Evolutionary conservation across 2,113 vertebrate species (phyloP), one percentile per base, ranked within the genome.

Genomic region (Piliocolobus tephrosceles): DNA sequence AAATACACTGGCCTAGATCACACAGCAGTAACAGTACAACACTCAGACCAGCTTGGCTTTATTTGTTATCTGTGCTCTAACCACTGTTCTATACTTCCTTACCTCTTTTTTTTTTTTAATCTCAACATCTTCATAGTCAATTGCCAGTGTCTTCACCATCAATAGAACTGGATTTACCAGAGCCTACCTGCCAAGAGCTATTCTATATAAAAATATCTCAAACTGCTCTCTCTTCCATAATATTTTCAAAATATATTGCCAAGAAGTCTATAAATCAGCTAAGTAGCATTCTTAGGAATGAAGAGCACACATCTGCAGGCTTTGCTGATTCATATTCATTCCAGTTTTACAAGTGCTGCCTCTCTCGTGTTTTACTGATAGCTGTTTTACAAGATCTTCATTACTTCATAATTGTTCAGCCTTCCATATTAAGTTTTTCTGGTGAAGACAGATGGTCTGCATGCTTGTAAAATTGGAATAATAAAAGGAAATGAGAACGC

Each of bases 311-410:
- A 88, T 68, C 88, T 94, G 72, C 73, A 81, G 57, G 85, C 79
- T 82, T 52, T 80, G 58, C 30, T 70, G 84, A 88, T 52, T 92
- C 80, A 9, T 13, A 76, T 55, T 76, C 58, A 68, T 35, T 78
- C 61, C 40, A 35, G 20, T 38, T 68, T 80, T 35, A 66, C 88
- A 90, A 81, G 86, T 5, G 22, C 58, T 40, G 86, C 45, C 57
- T 66, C 50, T 52, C 87, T 75, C 52, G 78, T 52, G 72, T 58
- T 76, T 90, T 80, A 57, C 91, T 81, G 45, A 88, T 84, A 64
- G 50, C 72, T 87, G 8, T 87, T 96, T 96, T 78, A 95, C 55
- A 97, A 95, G 90, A 80, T 76, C 87, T 91, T 96, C 92, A 92
- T 96, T 95, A 66, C 78, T 91, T 83, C 58, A 12, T 90, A 94